Base-by-base conservation (phyloP, 2,113 vertebrate genomes). In the Mastomys coucha region DNA sequence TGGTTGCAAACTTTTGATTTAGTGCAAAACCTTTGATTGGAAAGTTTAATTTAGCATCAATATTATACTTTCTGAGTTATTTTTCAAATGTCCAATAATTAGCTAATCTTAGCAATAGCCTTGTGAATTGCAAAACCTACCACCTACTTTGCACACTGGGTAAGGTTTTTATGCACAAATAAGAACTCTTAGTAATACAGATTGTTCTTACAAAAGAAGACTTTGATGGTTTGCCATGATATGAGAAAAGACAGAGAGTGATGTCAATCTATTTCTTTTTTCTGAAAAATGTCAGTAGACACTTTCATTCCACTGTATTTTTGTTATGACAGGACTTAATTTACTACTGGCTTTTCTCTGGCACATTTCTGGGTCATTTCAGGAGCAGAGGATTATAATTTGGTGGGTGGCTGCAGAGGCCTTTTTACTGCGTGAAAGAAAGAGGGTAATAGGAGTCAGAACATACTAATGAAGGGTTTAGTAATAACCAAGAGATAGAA, bases 311-410 rank as follows among this genome's bases (percentile, higher is more conserved):
- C 58, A 96, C 67, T 96, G 45, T 88, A 69, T 96, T 98, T 97
- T 96, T 97, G 70, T 97, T 97, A 95, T 94, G 78, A 85, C 51
- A 96, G 89, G 70, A 96, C 58, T 96, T 97, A 95, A 96, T 98
- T 97, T 98, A 82, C 91, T 95, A 76, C 63, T 96, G 89, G 73
- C 33, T 95, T 97, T 92, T 95, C 87, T 89, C 36, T 86, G 86
- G 63, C 92, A 91, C 19, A 96, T 60, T 93, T 97, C 88, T 96
- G 60, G 95, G 94, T 95, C 80, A 97, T 97, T 96, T 95, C 8
- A 75, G 13, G 42, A 77, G 16, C 45, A 78, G 81, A 98, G 76
- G 12, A 95, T 93, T 73, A 88, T 88, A 81, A 93, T 95, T 97
- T 94, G 87, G 39, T 96, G 91, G 78, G 96, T 96, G 76, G 60